These are phyloP conservation scores for Adelosebastes latens DNA, from an alignment of 2,797 vertebrate genomes.

Conservation along the genomic window DNA sequence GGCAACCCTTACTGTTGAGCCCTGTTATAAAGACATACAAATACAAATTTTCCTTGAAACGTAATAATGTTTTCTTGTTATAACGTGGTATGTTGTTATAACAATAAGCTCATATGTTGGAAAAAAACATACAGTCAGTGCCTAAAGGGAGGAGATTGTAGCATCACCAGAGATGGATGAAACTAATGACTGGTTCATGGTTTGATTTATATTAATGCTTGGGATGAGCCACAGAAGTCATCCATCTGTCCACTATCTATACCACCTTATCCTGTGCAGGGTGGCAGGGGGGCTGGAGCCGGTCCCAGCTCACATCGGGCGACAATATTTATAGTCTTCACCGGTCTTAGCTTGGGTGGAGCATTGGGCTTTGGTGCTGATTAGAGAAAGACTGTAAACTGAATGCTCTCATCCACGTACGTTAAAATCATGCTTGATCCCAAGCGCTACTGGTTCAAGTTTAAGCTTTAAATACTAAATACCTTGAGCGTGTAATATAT, in stretches of 20 bases:
- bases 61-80: too few relatives aligned
- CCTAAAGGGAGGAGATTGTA: background rate
- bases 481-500: background rate
- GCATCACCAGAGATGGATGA: background rate
- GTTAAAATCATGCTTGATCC: background rate
- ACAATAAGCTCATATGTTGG: background rate
- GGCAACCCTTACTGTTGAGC: too few relatives aligned
- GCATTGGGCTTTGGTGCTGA: background rate
- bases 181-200: accelerated
- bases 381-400: background rate
- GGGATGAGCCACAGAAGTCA: background rate
- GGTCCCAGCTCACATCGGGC: background rate
- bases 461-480: background rate
- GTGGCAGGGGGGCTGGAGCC: background rate
- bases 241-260: constrained; percentile 1
- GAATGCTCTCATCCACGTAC: background rate
- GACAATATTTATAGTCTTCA: background rate
- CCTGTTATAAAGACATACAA: background rate
- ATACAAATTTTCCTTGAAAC: background rate
- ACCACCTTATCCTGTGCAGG: background rate
- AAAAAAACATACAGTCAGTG: background rate
- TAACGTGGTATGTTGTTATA: background rate
- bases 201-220: constrained; percentile 7
- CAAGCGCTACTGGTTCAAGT: background rate
- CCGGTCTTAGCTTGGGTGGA: background rate